Evolutionary conservation across 2,888 invertebrate species (phyloP).

Genomic region (Arenicola marina): DNA sequence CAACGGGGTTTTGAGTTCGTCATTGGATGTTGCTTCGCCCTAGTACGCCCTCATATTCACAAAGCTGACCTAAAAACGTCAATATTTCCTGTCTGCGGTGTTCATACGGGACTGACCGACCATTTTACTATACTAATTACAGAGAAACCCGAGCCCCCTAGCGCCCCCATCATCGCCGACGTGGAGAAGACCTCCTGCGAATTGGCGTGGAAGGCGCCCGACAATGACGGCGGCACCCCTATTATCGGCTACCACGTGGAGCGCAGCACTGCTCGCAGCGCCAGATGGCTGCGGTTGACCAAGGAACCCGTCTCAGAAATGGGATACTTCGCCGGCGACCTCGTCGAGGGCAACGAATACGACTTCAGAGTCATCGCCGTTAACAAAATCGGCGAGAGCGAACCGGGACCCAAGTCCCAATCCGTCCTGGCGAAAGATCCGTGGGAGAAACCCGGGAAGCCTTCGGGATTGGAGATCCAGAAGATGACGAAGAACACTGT

Average conservation of each 20-base stretch:
- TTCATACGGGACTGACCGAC: no score
- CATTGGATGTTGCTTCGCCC: no score
- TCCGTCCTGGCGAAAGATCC: constrained; percentile 47
- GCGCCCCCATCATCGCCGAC: constrained; percentile 30
- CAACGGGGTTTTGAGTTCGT: no score
- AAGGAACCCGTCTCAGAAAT: constrained; percentile 30
- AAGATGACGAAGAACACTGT: constrained; percentile 73
- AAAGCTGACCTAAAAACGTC: no score
- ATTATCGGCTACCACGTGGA: constrained; percentile 41
- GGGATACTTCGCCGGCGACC: constrained; percentile 43
- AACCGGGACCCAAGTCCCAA: constrained; percentile 19
- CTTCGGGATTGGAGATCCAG: constrained; percentile 25
- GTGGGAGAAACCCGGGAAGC: constrained; percentile 60
- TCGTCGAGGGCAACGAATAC: constrained; percentile 49
- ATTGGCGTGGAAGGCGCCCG: constrained; percentile 37
- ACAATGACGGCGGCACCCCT: constrained; percentile 39
- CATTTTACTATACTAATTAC: constrained; percentile 1
- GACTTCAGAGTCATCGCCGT: constrained; percentile 55
- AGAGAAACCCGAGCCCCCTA: constrained; percentile 41
- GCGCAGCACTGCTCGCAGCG: constrained; percentile 12
- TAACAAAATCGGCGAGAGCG: constrained; percentile 54
- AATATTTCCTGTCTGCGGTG: no score
- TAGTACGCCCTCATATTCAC: no score
- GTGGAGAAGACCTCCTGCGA: constrained; percentile 35
- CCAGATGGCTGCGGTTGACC: constrained; percentile 40